Base-by-base conservation (phyloP, 2,797 vertebrate species). In the Percopsis omiscomaycus region DNA sequence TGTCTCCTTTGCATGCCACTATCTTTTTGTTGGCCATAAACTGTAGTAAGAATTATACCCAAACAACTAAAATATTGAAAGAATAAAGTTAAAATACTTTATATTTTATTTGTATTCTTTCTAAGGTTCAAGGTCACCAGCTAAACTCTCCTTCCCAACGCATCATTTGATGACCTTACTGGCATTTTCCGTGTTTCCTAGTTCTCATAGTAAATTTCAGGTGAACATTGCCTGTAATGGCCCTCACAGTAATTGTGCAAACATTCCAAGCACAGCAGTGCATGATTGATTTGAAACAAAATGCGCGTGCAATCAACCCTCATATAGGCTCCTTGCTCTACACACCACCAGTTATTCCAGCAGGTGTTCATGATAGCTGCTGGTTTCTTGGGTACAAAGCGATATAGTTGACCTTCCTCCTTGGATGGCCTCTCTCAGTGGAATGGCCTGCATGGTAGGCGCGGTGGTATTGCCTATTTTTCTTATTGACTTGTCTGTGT, bases 201-300 rank as follows among this genome's bases (percentile, higher is more conserved):
- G 2, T 58, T 44, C 32, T 58, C 22, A 22, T 22, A 22, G 22
- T 64, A 5, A 32, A 28, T 48, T 55, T 64, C 27, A 55, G 32
- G 4, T 28, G 15, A 15, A 50, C 13, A 52, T 8, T 44, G 8
- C 14, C 32, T 28, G 30, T 14, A 44, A 5, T 50, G 32, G 5
- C 3, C 10, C 4, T 3, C 9, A 10, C 22, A 44, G 32, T 27
- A 8, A 12, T 27, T 51, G 27, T 49, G 16, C 22, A 54, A 29
- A 32, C 59, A 45, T 16, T 32, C 28, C 12, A 44, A 3, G 22
- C n/a, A 30, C 29, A 9, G 53, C 14, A n/a, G 37, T 27, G 37
- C 51, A 13, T 6, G 15, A 57, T 22, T 54, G 37, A 55, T 64
- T 29, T 2, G 13, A 54, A 32, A 46, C 16, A 11, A 32, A 37